Base-by-base conservation (phyloP, 92 coral and sea anemone species). In the Isaurus tuberculatus region DNA sequence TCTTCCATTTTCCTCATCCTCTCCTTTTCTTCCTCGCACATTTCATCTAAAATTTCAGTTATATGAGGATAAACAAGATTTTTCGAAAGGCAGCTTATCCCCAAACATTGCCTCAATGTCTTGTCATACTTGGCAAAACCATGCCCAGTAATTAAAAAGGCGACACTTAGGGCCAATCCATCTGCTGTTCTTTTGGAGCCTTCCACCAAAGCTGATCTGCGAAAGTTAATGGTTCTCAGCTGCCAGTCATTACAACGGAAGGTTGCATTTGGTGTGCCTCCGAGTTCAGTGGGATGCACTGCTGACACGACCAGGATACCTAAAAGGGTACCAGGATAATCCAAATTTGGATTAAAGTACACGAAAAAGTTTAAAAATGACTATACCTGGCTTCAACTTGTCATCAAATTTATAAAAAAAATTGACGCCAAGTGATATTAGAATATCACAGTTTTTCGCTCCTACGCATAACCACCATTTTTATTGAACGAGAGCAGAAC, bases 161-260 rank as follows among this genome's bases (percentile, higher is more conserved):
- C 84, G 36, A 16, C 67, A 79, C 64, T 61, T 8, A 44, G 51
- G 51, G 51, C 1, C 15, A 44, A 44, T 51, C 4, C 60, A 4
- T 7, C 60, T n/a, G 22, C 60, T 51, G 11, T 51, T 51, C 60
- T 51, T 14, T 53, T 53, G 6, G 0, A 9, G 17, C 63, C 19
- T 9, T 53, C 25, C 19, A 9, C 63, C 19, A 4, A 16, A 53
- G 63, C 63, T 57, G 27, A 22, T 4, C 64, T 27, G 4, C 64
- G 64, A 22, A 57, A 19, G 49, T 83, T 71, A 23, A 72, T 36
- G 5, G 8, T 34, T 60, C 74, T 3, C 46, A 84, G 40, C n/a
- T 72, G n/a, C 67, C 87, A 84, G 10, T 51, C 80, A 26, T 20
- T 68, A 20, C 86, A 83, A 17, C 22, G 28, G 25, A 83, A 83